Evolutionary conservation across 2,113 vertebrate genomes (phyloP).

Genomic region (Indri indri): DNA sequence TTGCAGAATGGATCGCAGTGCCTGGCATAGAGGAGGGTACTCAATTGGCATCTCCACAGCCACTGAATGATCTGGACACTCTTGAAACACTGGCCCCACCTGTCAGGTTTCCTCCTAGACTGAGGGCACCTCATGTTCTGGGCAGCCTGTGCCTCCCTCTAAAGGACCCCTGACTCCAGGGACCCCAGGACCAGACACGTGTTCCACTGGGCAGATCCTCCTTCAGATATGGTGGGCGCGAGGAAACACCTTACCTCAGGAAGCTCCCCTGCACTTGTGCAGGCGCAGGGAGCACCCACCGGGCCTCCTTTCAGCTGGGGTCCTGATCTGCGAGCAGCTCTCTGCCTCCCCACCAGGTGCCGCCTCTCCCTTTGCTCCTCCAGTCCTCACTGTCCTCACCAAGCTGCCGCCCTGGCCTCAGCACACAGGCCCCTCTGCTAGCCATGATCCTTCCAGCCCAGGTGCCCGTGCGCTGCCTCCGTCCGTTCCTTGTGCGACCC

Average conservation of each 20-base stretch:
- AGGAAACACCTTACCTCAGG: not conserved
- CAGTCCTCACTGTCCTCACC: not conserved
- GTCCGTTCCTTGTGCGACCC: not conserved
- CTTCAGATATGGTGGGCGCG: not conserved
- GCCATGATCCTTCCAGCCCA: accelerated
- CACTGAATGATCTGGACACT: too few species aligned
- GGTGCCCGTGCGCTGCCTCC: not conserved
- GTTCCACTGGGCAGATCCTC: not conserved
- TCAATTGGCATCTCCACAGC: not conserved
- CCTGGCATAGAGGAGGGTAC: not conserved
- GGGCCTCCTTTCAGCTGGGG: not conserved
- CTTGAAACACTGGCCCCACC: not conserved
- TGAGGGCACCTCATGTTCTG: not conserved
- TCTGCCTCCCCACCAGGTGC: not conserved
- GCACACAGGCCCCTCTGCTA: not conserved
- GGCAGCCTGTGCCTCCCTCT: too few species aligned
- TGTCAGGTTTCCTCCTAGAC: not conserved
- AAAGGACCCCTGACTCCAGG: not conserved
- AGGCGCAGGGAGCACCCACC: not conserved
- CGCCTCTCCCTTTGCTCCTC: not conserved
- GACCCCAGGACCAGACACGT: not conserved
- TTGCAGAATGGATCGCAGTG: not conserved
- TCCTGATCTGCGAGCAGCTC: not conserved
- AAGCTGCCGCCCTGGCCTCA: too few species aligned
- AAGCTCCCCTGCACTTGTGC: not conserved